Conservation (phyloP, 2,888 invertebrate genomes). For the Peribatodes rhomboidaria region DNA sequence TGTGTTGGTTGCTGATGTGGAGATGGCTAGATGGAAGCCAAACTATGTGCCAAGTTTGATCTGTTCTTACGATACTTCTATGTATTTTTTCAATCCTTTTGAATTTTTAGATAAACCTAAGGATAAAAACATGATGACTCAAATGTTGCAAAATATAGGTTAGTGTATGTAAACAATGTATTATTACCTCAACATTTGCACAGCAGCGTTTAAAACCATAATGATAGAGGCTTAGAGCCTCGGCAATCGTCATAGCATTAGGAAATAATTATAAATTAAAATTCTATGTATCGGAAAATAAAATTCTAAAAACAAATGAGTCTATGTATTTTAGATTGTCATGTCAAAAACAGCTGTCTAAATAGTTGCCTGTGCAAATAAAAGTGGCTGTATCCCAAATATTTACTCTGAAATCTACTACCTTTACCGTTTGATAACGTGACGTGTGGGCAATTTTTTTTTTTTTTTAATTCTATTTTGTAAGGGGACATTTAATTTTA, state of each 20-base stretch:
- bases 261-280: constrained; percentile 66
- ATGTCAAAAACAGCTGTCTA: constrained; percentile 16
- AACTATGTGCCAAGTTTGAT: not conserved
- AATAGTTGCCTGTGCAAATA: not conserved
- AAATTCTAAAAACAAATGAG: constrained; percentile 80
- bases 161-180: constrained; percentile 27
- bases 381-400: too few relatives aligned
- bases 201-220: constrained; percentile 92
- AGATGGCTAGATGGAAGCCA: not conserved
- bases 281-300: constrained; percentile 59
- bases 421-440: too few relatives aligned
- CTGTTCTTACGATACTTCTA: not conserved
- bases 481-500: too few relatives aligned
- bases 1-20: not conserved
- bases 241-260: constrained; percentile 82
- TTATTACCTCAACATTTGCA: constrained; percentile 90
- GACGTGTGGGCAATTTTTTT: too few relatives aligned
- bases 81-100: not conserved
- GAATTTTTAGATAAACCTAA: not conserved
- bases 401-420: too few relatives aligned
- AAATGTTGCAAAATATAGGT: constrained; percentile 27
- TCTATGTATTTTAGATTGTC: constrained; percentile 61
- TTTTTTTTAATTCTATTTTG: too few relatives aligned
- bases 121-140: constrained; percentile 8
- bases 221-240: constrained; percentile 84